Conservation (phyloP, 2,888 invertebrate species). For the Emesis russula region DNA sequence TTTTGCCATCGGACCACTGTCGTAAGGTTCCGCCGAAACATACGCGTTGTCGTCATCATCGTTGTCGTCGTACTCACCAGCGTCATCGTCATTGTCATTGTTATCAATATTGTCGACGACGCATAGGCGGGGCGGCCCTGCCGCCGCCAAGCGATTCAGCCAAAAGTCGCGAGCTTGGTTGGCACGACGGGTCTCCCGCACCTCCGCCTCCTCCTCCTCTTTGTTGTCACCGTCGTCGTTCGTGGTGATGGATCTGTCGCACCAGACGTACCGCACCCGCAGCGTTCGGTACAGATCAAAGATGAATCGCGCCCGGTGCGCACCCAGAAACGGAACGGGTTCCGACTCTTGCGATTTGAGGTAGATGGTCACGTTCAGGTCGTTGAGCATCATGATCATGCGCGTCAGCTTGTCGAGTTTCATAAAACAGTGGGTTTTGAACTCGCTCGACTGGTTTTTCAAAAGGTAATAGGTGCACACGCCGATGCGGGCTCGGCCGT, state of each 20-base stretch:
- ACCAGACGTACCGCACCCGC: background rate
- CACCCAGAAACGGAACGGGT: constrained; percentile 18
- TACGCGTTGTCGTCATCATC: background rate
- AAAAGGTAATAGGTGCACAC: constrained; percentile 26
- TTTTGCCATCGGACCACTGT: background rate
- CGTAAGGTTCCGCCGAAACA: background rate
- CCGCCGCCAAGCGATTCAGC: constrained; percentile 9
- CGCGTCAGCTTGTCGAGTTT: constrained; percentile 29
- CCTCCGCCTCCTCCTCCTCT: constrained; percentile 2
- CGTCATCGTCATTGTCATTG: too few species aligned
- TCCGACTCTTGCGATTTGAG: too few species aligned
- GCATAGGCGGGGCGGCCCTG: background rate
- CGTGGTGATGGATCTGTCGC: too few species aligned
- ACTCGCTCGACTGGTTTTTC: constrained; percentile 30
- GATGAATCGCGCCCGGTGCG: constrained; percentile 19
- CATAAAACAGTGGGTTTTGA: constrained; percentile 24
- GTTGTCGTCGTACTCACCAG: too few species aligned
- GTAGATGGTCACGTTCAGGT: background rate
- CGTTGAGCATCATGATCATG: constrained; percentile 29
- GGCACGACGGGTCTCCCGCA: constrained; percentile 22
- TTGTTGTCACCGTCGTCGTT: background rate
- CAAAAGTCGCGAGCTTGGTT: constrained; percentile 22
- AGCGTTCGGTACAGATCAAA: constrained; percentile 22
- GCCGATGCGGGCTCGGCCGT: constrained; percentile 23
- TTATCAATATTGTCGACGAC: too few species aligned